phyloP scores from a whole-genome alignment of 2,113 vertebrate genomes.

The Cyprinus carpio region DNA sequence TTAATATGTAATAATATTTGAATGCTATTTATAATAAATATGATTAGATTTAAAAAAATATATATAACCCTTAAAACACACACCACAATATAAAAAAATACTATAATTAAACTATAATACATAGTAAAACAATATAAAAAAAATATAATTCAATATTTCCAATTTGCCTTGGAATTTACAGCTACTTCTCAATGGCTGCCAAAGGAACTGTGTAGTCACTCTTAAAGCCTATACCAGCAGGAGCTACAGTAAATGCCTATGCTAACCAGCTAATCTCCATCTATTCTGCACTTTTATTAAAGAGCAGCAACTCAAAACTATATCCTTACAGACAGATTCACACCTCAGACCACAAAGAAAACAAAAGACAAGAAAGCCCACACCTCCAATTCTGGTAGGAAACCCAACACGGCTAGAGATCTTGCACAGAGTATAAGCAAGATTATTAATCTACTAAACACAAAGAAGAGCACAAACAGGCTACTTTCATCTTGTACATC shows the following conservation, averaged over 20 bases:
- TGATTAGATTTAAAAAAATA: too few species aligned
- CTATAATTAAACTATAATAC: too few species aligned
- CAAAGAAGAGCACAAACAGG: neutral
- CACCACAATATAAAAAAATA: neutral
- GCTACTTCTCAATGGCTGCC: too few species aligned
- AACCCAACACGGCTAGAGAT: conserved; percentile 21
- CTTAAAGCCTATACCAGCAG: too few species aligned
- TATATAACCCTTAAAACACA: neutral
- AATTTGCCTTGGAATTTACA: too few species aligned
- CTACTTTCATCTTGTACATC: too few species aligned
- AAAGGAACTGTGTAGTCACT: too few species aligned
- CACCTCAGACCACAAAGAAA: neutral
- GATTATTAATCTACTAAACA: conserved; percentile 5
- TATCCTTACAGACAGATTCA: neutral
- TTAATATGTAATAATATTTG: too few species aligned
- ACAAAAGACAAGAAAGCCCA: conserved; percentile 8
- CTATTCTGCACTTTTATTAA: neutral
- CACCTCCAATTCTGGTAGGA: conserved; percentile 8
- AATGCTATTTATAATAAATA: too few species aligned
- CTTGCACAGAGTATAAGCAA: conserved; percentile 20
- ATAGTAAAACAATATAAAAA: too few species aligned
- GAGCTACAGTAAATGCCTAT: too few species aligned
- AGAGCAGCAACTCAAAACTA: conserved; percentile 31
- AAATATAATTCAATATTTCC: too few species aligned
- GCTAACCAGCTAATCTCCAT: neutral